Evolutionary conservation across 1,140 invertebrate species (phyloP), one percentile per base, ranked within the genome.

Genomic region (Drosophila lini): DNA sequence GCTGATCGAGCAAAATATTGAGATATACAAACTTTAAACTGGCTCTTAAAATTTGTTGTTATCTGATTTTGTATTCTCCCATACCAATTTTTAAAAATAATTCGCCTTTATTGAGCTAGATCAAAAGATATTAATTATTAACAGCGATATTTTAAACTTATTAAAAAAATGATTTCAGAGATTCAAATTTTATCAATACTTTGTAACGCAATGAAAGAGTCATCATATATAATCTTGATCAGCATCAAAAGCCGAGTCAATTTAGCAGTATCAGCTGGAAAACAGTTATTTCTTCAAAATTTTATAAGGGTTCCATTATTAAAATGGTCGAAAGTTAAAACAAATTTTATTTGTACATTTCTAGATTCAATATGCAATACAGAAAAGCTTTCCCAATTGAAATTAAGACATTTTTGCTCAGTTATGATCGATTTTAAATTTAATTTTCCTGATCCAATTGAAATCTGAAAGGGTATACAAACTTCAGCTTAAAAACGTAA

Each of bases 391-490:
- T 44, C 2, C 0, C 1, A 25, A 45, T 22, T 22, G 3, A 45
- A 45, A 45, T 25, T 0, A 45, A 25, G 25, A 0, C 0, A 8
- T 8, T 25, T 22, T 45, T 4, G 0, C 22, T 28, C 0, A 28
- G 7, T 47, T 47, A 15, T 15, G 1, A 15, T 15, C 3, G 0
- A 25, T 25, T 45, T 45, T 0, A 3, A 22, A 22, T 13, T 45
- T 1, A 0, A 2, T 3, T 22, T 1, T 7, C 0, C 3, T 7
- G 3, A 3, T 13, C 11, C 1, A 22, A 15, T 45, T 3, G 2
- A 22, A 45, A 47, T 11, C 7, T 47, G 3, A 1, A 25, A 47
- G 22, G 4, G 13, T n/a, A 5, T 25, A n/a, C 7, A 28, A n/a
- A n/a, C 1, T 28, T 25, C 22, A 7, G 13, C 22, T n/a, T 28